Evolutionary conservation across 2,797 vertebrate genomes (phyloP), one percentile per base, ranked within the genome.

Genomic region (Helostoma temminkii): DNA sequence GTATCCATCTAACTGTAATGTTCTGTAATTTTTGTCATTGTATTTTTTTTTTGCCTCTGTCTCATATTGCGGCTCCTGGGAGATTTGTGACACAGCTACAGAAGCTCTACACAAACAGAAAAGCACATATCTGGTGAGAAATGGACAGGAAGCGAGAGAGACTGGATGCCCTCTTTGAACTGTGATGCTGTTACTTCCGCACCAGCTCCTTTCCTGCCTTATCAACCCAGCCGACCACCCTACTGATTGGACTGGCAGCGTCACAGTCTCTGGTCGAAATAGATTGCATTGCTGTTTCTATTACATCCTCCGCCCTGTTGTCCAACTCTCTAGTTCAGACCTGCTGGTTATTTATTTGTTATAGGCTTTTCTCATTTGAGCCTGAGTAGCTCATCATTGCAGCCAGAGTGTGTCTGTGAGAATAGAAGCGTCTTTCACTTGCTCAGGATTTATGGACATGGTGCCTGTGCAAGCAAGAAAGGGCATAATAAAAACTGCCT

Each of bases 281-380:
- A 85, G 82, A 92, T 84, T 78, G 86, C 42, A 60, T 52, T 66
- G 71, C 72, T 66, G 67, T 78, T 87, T 90, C 87, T 76, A 87
- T 90, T 87, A 85, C 66, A 65, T 66, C 63, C 68, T 60, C 5
- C 37, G 3, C 45, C 21, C 7, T 28, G 47, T 68, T 78, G 75
- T 77, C 74, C 18, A 25, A 64, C 74, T 85, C 25, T 30, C 71
- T 19, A 65, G 61, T 74, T 78, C 74, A 47, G 67, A 69, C 61
- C 74, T 55, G 66, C 67, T 65, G 76, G 62, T 90, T 92, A 88
- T 91, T 93, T 91, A 93, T 92, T 89, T 89, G 87, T 83, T 80
- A 66, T 74, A 65, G 76, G 63, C 53, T 85, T 92, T 88, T 93
- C 82, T 91, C 83, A 91, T 89, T 91, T 71, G 50, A 84, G 84